phyloP scores from a whole-genome alignment of 2,113 vertebrate species.

The Macrotis lagotis region DNA sequence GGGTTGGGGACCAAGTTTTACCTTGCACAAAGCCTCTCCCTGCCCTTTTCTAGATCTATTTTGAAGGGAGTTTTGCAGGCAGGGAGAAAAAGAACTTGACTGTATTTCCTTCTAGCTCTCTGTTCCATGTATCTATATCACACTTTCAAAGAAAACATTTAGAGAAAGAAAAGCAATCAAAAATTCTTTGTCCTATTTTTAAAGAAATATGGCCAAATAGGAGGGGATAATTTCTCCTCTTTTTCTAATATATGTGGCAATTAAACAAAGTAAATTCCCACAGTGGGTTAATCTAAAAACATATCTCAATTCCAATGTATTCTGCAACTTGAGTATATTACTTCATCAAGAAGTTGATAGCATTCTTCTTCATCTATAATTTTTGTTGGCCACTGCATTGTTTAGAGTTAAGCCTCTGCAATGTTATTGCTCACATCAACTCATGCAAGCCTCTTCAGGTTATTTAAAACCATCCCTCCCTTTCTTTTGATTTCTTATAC shows the following conservation, averaged over 20 bases:
- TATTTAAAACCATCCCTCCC: neutral
- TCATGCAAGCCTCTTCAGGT: neutral
- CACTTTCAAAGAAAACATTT: neutral
- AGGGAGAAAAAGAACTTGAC: neutral
- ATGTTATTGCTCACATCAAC: neutral
- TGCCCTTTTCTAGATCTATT: neutral
- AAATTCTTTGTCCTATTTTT: neutral
- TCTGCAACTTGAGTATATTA: neutral
- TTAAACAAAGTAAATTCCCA: neutral
- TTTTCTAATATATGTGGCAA: neutral
- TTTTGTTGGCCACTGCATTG: neutral
- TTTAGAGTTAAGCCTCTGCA: neutral
- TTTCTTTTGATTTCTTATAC: neutral
- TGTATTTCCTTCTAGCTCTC: neutral
- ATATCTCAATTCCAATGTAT: neutral
- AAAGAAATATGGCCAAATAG: neutral
- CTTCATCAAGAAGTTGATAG: neutral
- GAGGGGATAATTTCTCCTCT: neutral
- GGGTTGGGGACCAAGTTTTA: neutral
- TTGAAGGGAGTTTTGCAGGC: neutral
- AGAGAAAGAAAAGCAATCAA: neutral
- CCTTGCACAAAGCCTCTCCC: neutral
- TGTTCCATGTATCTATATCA: neutral
- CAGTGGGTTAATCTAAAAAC: neutral
- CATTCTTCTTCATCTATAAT: neutral